Evolutionary conservation across 2,888 invertebrate genomes (phyloP), one percentile per base, ranked within the genome.

Genomic region (Rhogogaster chlorosoma): DNA sequence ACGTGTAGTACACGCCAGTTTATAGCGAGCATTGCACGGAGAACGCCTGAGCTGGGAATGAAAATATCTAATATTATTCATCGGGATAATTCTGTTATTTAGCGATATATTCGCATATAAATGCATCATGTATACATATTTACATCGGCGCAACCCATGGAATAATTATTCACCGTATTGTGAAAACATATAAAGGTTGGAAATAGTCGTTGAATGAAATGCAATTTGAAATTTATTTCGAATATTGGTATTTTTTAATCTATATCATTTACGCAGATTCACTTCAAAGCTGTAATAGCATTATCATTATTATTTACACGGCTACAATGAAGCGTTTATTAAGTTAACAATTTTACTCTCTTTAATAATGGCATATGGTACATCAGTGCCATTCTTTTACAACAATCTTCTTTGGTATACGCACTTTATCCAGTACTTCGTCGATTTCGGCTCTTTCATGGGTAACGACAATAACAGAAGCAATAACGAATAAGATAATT

Each of bases 391-490:
- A 71, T 36, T 1, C 38, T 71, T 38, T n/a, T 38, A 36, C 26
- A 22, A 45, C 12, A 75, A 75, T 75, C n/a, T 75, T 75, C 75
- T 75, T 75, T 75, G 75, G 75, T 75, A 61, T 61, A 15, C n/a
- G 45, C 75, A 75, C 75, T 75, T 49, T 22, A 45, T 75, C 45
- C 42, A 45, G 15, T 42, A 42, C 29, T 32, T 9, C 70, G 10
- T 71, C 36, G 36, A 36, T 32, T 70, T 12, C 61, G 26, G 22
- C 61, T 61, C 9, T 61, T 61, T 26, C 61, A 61, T 26, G 26
- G 61, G 61, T 61, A 61, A 61, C 10, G 26, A 12, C 26, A 61
- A 26, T 61, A 61, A 61, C 61, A 26, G 4, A 26, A 61, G 61
- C 22, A 61, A 61, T 10, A 61, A 61, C 22, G 12, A 61, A 61